phyloP scores from a whole-genome alignment of 1,140 invertebrate species.

The Gryon sp. region DNA sequence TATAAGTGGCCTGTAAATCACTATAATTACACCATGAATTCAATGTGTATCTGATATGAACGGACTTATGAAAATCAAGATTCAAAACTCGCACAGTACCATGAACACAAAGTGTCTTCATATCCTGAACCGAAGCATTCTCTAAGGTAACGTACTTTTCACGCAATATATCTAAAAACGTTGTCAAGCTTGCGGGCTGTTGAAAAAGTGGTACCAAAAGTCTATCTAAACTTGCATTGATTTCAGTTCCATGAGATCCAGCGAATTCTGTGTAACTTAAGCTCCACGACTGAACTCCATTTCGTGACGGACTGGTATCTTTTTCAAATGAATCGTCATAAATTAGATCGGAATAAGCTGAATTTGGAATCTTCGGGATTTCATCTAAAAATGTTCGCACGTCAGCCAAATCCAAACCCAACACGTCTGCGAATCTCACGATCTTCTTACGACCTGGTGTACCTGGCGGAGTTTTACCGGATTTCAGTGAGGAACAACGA shows the following conservation, averaged over 20 bases:
- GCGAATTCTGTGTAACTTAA: constrained; percentile 22
- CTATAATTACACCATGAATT: constrained; percentile 92
- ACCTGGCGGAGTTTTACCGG: constrained; percentile 93
- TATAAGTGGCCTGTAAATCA: constrained; percentile 91
- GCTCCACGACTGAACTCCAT: constrained; percentile 48
- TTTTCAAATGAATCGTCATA: constrained; percentile 79
- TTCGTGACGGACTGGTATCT: constrained; percentile 65
- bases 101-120: constrained; percentile 86
- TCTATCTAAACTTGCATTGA: constrained; percentile 76
- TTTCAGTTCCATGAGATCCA: constrained; percentile 9
- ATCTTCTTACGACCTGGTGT: constrained; percentile 95
- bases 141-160: constrained; percentile 90
- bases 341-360: constrained; percentile 87
- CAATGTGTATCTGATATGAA: constrained; percentile 91
- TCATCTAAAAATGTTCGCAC: constrained; percentile 94
- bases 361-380: constrained; percentile 91
- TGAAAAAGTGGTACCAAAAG: constrained; percentile 88
- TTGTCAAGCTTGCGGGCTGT: constrained; percentile 86
- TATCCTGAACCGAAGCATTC: constrained; percentile 87
- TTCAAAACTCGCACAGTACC: constrained; percentile 94
- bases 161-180: constrained; percentile 89
- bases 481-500: constrained; percentile 92
- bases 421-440: constrained; percentile 95
- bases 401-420: constrained; percentile 95
- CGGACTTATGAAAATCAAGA: constrained; percentile 94